Evolutionary conservation across 2,113 vertebrate species (phyloP), one percentile per base, ranked within the genome.

Genomic region (Dipodomys stephensi): DNA sequence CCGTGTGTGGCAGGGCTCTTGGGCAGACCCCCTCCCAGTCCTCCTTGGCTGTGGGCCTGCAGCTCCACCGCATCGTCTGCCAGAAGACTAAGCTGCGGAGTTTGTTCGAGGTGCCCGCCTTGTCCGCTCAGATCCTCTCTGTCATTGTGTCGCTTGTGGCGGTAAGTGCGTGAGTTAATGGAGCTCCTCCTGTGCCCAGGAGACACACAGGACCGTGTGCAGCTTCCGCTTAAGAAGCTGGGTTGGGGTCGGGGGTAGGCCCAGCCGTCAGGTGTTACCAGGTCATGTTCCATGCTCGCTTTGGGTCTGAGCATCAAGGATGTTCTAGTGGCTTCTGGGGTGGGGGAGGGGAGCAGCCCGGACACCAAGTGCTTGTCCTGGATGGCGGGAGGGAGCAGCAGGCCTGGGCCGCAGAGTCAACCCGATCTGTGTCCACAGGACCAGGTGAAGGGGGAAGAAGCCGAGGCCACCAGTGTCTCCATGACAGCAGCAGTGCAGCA

Each of bases 81-180:
- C 49, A 0, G 12, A 0, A 0, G 2, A 0, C 11, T 0, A 74
- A 7, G 0, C 0, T 0, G 0, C 16, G 0, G 0, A 0, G 0
- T 0, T 5, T 0, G 0, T 93, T 65, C 18, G 12, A 7, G 4
- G 3, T 96, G 25, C 97, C 96, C 6, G 96, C 78, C 22, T 7
- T 92, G 73, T 82, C 98, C 22, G 97, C 97, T 0, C 16, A 7
- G 81, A 72, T 98, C 0, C 4, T 98, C 11, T 90, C 96, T 0
- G 93, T 9, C 0, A 18, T 97, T 0, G 94, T 97, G 39, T 64
- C 18, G 19, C 91, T 92, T 25, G 0, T 77, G 12, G 88, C 53
- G 86, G 98, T 98, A 68, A 98, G 98, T 96, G 80, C 60, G 1
- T 35, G 0, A 19, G 11, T 4, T 4, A 13, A 2, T 5, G 4